phyloP scores from a whole-genome alignment of 2,888 invertebrate species.

The Orthonevra nobilis region DNA sequence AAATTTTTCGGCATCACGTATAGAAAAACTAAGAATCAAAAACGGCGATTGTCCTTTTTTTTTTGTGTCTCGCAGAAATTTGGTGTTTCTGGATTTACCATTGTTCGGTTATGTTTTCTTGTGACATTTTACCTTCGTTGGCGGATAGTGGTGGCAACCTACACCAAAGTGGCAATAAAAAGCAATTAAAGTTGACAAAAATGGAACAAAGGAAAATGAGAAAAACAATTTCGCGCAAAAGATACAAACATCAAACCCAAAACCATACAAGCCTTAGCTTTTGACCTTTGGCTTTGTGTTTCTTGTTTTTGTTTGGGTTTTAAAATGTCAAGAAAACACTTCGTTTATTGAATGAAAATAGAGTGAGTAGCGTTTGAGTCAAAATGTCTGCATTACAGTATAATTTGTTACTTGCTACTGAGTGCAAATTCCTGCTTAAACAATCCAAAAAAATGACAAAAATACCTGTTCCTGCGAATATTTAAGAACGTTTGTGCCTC shows the following conservation, averaged over 20 bases:
- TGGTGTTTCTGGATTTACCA: conserved; percentile 42
- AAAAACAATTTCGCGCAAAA: conserved; percentile 24
- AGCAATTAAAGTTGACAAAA: conserved; percentile 42
- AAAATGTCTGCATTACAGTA: no score
- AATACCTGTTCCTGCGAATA: conserved; percentile 35
- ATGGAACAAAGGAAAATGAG: no score
- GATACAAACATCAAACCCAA: conserved; percentile 5
- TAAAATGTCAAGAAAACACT: no score
- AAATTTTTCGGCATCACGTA: conserved; percentile 55
- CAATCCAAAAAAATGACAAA: no score
- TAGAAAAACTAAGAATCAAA: conserved; percentile 18
- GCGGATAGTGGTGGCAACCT: not conserved
- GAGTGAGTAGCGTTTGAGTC: no score
- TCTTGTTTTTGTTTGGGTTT: conserved; percentile 7
- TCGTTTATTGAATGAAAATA: no score
- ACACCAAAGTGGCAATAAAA: conserved; percentile 52
- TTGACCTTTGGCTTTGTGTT: conserved; percentile 39
- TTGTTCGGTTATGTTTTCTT: conserved; percentile 41
- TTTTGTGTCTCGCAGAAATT: conserved; percentile 62
- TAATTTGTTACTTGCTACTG: no score
- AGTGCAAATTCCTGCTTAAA: no score
- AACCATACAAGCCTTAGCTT: conserved; percentile 20
- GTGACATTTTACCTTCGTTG: conserved; percentile 57
- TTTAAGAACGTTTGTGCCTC: no score
- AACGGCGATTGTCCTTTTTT: conserved; percentile 41